phyloP scores from a whole-genome alignment of 2,797 vertebrate genomes.

The Anguilla marmorata region DNA sequence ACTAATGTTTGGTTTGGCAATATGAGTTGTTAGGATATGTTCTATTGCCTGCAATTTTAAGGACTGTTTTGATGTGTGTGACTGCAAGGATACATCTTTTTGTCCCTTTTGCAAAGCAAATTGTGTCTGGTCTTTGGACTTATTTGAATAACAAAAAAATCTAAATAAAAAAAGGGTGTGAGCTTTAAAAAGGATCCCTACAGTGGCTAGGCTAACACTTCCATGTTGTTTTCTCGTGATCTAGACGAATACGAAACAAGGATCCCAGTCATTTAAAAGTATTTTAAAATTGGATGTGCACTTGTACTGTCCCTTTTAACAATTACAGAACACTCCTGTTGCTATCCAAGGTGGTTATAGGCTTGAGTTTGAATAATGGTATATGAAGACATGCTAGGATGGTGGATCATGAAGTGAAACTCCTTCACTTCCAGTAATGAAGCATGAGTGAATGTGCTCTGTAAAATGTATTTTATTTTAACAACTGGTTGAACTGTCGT shows the following conservation, averaged over 20 bases:
- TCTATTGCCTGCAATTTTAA: not conserved
- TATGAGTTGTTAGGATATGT: too few relatives aligned
- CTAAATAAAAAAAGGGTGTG: not conserved
- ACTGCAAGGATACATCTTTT: conserved; percentile 25
- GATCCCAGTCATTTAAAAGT: not conserved
- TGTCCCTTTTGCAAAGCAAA: not conserved
- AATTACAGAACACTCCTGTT: not conserved
- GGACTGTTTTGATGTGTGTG: not conserved
- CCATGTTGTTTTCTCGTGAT: not conserved
- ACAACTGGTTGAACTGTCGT: not conserved
- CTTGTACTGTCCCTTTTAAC: not conserved
- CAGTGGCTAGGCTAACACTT: not conserved
- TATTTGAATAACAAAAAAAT: conserved; percentile 1
- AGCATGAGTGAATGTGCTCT: not conserved
- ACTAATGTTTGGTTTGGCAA: too few relatives aligned
- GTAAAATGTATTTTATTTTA: not conserved
- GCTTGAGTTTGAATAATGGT: too few relatives aligned
- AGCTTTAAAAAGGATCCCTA: not conserved
- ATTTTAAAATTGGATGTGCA: not conserved
- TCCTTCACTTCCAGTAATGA: too few relatives aligned
- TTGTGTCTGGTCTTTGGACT: not conserved
- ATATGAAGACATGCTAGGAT: too few relatives aligned
- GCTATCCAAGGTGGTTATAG: not conserved
- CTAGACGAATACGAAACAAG: not conserved
- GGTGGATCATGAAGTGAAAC: too few relatives aligned